Percentiles rank a stretch among this genome's conserved stretches.
phyloP scores from a whole-genome alignment of 1,140 invertebrate species.

The Cotesia vestalis region DNA sequence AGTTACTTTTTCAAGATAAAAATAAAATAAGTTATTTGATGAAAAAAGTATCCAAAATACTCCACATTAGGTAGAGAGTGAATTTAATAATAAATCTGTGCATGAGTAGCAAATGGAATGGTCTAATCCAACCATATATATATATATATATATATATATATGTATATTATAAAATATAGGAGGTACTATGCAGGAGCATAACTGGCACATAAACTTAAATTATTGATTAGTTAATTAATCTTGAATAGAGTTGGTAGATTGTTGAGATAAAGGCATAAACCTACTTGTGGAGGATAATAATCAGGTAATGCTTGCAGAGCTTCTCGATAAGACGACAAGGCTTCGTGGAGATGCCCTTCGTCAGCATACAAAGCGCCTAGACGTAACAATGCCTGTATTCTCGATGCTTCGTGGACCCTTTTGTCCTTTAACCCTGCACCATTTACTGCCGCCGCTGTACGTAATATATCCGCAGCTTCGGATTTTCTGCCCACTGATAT shows the following conservation, averaged over 20 bases:
- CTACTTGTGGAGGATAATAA: conserved; percentile 83
- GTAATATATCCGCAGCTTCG: conserved; percentile 85
- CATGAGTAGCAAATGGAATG: too few species aligned
- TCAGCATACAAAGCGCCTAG: conserved; percentile 90
- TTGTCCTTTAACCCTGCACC: conserved; percentile 89
- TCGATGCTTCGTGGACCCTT: conserved; percentile 86
- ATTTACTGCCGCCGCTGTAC: conserved; percentile 83
- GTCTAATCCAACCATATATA: too few species aligned
- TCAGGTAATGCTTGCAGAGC: conserved; percentile 83
- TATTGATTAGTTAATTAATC: too few species aligned
- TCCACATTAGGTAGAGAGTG: too few species aligned
- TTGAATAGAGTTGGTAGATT: neutral
- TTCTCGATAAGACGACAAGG: conserved; percentile 88
- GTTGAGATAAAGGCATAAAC: conserved; percentile 6
- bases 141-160: too few species aligned
- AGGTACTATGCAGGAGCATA: too few species aligned
- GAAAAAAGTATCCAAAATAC: too few species aligned
- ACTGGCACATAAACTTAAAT: too few species aligned
- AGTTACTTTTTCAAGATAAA: too few species aligned
- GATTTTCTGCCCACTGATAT: conserved; percentile 81
- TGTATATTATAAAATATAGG: too few species aligned
- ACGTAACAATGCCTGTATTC: conserved; percentile 90
- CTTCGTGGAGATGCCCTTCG: conserved; percentile 82
- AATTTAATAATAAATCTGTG: too few species aligned
- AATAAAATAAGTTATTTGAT: too few species aligned